Base-by-base conservation (phyloP, 30 jellyfish, hydroid and myxozoan species). In the Hydra vulgaris region DNA sequence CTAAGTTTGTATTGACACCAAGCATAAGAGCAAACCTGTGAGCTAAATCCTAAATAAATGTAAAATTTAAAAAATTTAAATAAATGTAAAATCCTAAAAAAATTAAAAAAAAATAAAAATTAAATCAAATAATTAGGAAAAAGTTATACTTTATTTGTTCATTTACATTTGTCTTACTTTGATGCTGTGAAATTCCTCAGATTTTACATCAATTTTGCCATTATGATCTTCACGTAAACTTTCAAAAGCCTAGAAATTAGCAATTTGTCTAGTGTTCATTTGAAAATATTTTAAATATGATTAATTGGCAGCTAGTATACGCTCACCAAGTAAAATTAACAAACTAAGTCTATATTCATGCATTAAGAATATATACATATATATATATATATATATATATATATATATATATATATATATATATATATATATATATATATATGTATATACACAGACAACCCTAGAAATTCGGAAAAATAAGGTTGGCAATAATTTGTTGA, bases 1-100 rank as follows among this genome's bases (percentile, higher is more conserved):
- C 95, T 23, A 86, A 54, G 71, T 82, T 86, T 16, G 81, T 90
- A 70, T 90, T 81, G 17, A 90, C 97, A 71, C 97, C 97, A 54
- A 81, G 92, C 23, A 81, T 73, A 73, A 90, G 82, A 21, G 97
- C 97, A 78, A 90, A 90, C 67, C 95, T 70, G 21, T 94, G 81
- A 23, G 95, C 95, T 23, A 90, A 82, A 75, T 90, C 97, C 97
- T 90, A 73, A 7, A 85, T 83, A 16, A 17, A 69, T 69, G 7
- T 69, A 5, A 69, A 24, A 24, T n/a, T n/a, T 16, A n/a, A n/a
- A 56, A 56, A 56, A n/a, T n/a, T 17, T n/a, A 56, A 17, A 56
- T 56, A 16, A 17, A 56, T 16, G 18, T 17, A 69, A 69, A 21
- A 69, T 19, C 76, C 26, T 19, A 24, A 15, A 66, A 25, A n/a